A percentile compares a stretch with the other conserved stretches of the same genome.
These are phyloP conservation scores for Nasonia giraulti DNA, from an alignment of 1,140 invertebrate genomes.

Conservation along the genomic window DNA sequence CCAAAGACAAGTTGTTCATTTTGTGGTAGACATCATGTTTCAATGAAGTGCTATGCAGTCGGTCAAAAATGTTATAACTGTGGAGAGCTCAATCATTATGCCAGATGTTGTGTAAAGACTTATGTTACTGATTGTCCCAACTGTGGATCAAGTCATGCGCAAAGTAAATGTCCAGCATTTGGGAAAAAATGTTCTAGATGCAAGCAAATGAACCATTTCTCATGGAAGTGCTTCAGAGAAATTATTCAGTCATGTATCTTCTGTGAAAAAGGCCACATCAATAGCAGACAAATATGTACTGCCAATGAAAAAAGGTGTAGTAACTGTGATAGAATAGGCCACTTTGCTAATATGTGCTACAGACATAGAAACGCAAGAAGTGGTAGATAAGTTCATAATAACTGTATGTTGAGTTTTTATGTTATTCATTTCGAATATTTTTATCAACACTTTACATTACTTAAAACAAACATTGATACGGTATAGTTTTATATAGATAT, in stretches of 20 bases:
- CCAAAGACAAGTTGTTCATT: not conserved
- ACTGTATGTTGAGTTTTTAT: too few species aligned
- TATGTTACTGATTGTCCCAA: not conserved
- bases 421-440: too few species aligned
- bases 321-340: not conserved
- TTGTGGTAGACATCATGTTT: not conserved
- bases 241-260: constrained; percentile 12
- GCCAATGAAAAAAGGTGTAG: constrained; percentile 12
- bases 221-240: not conserved
- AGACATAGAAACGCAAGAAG: not conserved
- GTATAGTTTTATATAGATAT: not conserved
- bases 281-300: not conserved
- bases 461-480: not conserved
- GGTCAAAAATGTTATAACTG: constrained; percentile 20
- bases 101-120: not conserved
- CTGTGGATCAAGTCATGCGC: not conserved
- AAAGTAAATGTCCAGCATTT: not conserved
- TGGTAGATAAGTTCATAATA: not conserved
- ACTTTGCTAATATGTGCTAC: constrained; percentile 18
- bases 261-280: constrained; percentile 13
- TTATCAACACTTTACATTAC: not conserved
- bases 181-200: constrained; percentile 8
- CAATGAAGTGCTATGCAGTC: not conserved
- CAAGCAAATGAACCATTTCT: not conserved
- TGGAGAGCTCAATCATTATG: constrained; percentile 20